Evolutionary conservation across 2,888 invertebrate genomes (phyloP).

Genomic region (Phyllotreta striolata): DNA sequence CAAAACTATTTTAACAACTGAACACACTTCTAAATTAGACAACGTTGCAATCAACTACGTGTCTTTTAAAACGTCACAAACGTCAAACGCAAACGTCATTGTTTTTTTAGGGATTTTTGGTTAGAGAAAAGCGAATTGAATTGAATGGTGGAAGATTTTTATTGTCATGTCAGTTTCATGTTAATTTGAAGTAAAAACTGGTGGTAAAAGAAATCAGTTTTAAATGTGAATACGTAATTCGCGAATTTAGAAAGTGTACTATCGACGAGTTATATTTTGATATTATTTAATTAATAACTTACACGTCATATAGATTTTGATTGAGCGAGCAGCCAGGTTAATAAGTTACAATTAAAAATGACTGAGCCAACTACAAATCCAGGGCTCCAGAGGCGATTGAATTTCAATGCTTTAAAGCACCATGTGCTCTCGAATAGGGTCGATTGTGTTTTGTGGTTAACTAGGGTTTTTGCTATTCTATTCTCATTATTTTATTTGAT

Average conservation of each 20-base stretch:
- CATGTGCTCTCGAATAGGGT: conserved; percentile 85
- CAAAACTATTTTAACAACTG: neutral
- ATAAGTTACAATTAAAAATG: conserved; percentile 30
- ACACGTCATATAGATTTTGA: no score
- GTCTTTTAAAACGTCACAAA: neutral
- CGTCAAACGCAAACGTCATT: no score
- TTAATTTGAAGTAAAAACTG: conserved; percentile 7
- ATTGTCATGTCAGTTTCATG: neutral
- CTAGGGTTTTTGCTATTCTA: conserved; percentile 82
- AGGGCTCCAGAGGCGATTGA: conserved; percentile 62
- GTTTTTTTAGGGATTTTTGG: neutral
- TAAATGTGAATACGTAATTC: conserved; percentile 14
- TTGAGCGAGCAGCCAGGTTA: conserved; percentile 4
- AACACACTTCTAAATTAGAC: neutral
- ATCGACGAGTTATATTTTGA: neutral
- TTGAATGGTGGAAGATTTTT: neutral
- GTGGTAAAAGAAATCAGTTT: conserved; percentile 13
- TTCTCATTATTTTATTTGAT: conserved; percentile 86
- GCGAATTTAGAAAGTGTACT: conserved; percentile 19
- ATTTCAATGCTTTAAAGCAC: conserved; percentile 68
- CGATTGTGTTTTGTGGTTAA: conserved; percentile 86
- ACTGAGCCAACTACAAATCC: conserved; percentile 27
- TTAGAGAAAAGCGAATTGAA: neutral
- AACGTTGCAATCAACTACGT: neutral
- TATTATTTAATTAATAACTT: no score